Evolutionary conservation across 2,888 invertebrate genomes (phyloP).

Genomic region (Tigriopus californicus): DNA sequence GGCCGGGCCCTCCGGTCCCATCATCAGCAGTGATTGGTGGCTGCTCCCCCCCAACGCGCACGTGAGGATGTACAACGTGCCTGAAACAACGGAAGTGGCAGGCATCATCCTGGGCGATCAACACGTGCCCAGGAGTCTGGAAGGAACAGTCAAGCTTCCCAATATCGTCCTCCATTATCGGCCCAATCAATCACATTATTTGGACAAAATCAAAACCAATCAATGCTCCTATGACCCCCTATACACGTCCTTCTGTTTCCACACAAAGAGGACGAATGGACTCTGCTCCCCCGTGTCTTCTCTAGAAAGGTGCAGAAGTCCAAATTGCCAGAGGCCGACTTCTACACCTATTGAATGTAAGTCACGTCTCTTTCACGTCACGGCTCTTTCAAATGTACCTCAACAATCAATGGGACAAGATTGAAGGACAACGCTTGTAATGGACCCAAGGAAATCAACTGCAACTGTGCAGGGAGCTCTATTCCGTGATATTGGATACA

Average conservation of each 20-base stretch:
- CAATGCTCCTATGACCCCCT: constrained; percentile 15
- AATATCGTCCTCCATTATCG: too few species aligned
- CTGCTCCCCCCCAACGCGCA: too few species aligned
- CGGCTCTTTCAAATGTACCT: constrained; percentile 23
- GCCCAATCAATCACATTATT: too few species aligned
- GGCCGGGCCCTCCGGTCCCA: too few species aligned
- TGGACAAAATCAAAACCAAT: neutral
- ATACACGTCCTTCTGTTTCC: constrained; percentile 17
- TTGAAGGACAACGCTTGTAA: constrained; percentile 22
- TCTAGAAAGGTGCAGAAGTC: neutral
- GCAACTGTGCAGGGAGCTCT: constrained; percentile 18
- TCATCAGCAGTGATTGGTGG: too few species aligned
- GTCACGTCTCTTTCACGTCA: constrained; percentile 21
- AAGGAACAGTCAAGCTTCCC: too few species aligned
- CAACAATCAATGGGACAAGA: constrained; percentile 22
- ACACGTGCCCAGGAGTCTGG: too few species aligned
- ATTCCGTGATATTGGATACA: constrained; percentile 21
- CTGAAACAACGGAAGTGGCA: too few species aligned
- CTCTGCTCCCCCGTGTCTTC: neutral
- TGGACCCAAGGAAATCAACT: constrained; percentile 22
- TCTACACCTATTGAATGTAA: constrained; percentile 18
- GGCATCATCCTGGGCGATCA: too few species aligned
- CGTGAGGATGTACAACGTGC: too few species aligned
- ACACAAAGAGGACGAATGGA: constrained; percentile 18
- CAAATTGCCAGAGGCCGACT: constrained; percentile 17